Conservation (phyloP, 2,113 vertebrate genomes). For the Thunnus maccoyii region DNA sequence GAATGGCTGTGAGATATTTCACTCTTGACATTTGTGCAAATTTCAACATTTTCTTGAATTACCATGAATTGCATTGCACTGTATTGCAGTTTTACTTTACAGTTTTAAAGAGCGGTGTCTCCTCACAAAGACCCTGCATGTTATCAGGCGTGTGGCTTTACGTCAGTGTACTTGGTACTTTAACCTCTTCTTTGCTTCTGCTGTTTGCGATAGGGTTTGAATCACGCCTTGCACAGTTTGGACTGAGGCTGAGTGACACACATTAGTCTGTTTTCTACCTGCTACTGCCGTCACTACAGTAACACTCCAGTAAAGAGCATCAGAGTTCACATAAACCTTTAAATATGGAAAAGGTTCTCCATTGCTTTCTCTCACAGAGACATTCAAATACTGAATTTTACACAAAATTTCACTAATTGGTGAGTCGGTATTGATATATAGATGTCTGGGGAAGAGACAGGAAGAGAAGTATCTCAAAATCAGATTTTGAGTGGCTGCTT, state of each 20-base stretch:
- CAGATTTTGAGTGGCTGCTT: too few relatives aligned
- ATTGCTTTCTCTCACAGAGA: too few relatives aligned
- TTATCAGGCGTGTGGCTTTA: slow-evolving; percentile 15
- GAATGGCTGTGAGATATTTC: too few relatives aligned
- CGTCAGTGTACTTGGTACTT: slow-evolving; percentile 49
- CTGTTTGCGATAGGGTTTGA: slow-evolving; percentile 27
- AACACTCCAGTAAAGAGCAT: background rate
- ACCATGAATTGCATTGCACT: background rate
- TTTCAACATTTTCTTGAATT: background rate
- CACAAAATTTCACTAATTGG: too few relatives aligned
- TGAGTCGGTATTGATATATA: too few relatives aligned
- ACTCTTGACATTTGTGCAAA: too few relatives aligned
- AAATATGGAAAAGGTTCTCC: background rate
- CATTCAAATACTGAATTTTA: too few relatives aligned
- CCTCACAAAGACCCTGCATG: background rate
- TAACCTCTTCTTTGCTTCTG: slow-evolving; percentile 27
- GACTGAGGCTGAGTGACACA: background rate
- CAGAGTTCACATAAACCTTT: background rate
- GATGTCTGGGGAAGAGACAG: too few relatives aligned
- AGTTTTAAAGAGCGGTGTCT: too few relatives aligned
- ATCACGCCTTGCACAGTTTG: background rate
- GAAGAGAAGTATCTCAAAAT: too few relatives aligned
- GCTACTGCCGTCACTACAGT: slow-evolving; percentile 17
- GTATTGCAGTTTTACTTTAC: too few relatives aligned
- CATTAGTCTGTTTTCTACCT: background rate